phyloP scores from a whole-genome alignment of 2,797 vertebrate genomes.

The Xyrichtys novacula region DNA sequence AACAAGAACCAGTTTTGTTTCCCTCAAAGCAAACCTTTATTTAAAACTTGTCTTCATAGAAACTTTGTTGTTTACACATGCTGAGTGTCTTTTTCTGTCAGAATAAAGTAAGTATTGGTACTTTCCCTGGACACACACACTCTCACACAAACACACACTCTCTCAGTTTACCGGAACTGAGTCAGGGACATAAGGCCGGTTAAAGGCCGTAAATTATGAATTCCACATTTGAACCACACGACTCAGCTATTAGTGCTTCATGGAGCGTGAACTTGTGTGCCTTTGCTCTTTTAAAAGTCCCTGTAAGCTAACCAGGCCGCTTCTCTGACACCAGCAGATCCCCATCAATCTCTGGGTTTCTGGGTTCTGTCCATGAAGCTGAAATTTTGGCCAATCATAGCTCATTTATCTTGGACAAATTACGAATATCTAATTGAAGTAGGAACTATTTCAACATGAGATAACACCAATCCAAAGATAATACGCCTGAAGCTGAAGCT shows the following conservation, averaged over 20 bases:
- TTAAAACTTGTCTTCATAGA: not conserved
- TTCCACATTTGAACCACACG: conserved; percentile 73
- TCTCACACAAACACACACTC: conserved; percentile 21
- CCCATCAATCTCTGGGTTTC: not conserved
- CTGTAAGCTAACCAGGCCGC: conserved; percentile 17
- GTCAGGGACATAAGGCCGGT: conserved; percentile 57
- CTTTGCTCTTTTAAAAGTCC: conserved; percentile 56
- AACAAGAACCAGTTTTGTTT: conserved; percentile 12
- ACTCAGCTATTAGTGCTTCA: conserved; percentile 70
- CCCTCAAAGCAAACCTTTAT: not conserved
- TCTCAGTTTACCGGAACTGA: conserved; percentile 67
- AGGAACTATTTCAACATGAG: conserved; percentile 28
- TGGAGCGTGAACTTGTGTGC: conserved; percentile 71
- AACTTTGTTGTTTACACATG: too few species aligned
- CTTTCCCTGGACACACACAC: conserved; percentile 15
- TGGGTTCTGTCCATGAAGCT: conserved; percentile 4
- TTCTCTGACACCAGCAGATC: conserved; percentile 11
- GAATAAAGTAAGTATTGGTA: conserved; percentile 14
- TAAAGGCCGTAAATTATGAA: conserved; percentile 73
- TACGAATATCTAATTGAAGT: conserved; percentile 19
- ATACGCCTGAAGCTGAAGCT: conserved; percentile 21
- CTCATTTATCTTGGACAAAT: conserved; percentile 30
- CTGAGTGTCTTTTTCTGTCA: conserved; percentile 33
- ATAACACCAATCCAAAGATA: conserved; percentile 24
- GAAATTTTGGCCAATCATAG: not conserved